Conservation (phyloP, 2,113 vertebrate genomes). For the Pelvicachromis taeniatus region DNA sequence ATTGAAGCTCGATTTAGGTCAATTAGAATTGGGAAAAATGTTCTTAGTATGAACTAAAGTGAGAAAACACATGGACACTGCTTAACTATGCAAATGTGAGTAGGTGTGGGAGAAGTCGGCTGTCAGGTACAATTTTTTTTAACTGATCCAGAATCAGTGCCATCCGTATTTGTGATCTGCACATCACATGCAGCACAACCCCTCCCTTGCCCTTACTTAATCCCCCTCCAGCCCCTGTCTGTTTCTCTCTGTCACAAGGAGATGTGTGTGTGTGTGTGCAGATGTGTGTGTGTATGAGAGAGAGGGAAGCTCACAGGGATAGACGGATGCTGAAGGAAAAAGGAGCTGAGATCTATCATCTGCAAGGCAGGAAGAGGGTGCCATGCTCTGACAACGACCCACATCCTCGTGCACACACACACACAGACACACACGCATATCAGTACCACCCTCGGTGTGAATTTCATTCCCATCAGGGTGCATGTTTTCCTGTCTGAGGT, state of each 20-base stretch:
- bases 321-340: constrained; percentile 57
- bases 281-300: background rate
- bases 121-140: constrained; percentile 4
- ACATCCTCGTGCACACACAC: constrained; percentile 9
- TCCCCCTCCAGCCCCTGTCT: background rate
- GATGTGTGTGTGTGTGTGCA: background rate
- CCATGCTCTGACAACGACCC: constrained; percentile 15
- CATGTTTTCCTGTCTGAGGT: constrained; percentile 40
- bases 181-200: constrained; percentile 17
- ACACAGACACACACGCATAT: background rate
- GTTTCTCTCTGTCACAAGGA: background rate
- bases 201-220: constrained; percentile 1
- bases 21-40: background rate
- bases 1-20: background rate
- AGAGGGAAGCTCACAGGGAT: constrained; percentile 33
- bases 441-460: constrained; percentile 33
- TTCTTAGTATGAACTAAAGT: background rate
- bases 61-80: background rate
- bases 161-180: constrained; percentile 13
- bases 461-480: constrained; percentile 50
- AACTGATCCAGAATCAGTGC: background rate
- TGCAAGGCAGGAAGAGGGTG: constrained; percentile 33
- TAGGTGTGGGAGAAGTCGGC: background rate
- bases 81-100: background rate
- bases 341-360: constrained; percentile 56